Base-by-base conservation (phyloP, 2,888 invertebrate species). In the Drosophila prostipennis region DNA sequence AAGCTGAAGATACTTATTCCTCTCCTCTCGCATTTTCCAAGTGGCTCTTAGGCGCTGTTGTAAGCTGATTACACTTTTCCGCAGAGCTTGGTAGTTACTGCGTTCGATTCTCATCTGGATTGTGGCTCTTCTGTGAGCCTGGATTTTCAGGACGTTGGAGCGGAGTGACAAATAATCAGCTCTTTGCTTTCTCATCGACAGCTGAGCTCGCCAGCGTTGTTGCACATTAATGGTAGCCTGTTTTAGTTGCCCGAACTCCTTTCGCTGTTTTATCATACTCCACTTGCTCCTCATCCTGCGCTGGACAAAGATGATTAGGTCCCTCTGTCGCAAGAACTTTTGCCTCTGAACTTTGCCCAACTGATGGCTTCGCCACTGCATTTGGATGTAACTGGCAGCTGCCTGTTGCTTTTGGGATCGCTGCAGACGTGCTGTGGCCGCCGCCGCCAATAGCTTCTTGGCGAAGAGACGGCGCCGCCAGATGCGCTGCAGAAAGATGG, bases 401-500 rank as follows among this genome's bases (percentile, higher is more conserved):
- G 77, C 74, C 8, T 81, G 78, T 43, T 81, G 78, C n/a, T 64
- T 60, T 11, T 79, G 70, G 57, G 80, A 69, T 11, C 85, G 90
- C 10, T 83, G 84, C 13, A 89, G 43, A 7, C 83, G 74, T 0
- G 81, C 89, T 4, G 79, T 72, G 1, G 61, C 49, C 1, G 90
- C 89, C 1, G 84, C 82, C 1, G 69, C 69, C 19, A 87, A 59
- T 6, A 92, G 54, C 42, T 89, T 85, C 29, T 76, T 74, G 3
- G 91, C 89, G 42, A 91, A 86, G 1, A 79, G 58, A 2, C 89
- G 80, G 0, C 93, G 92, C 70, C 93, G 93, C 77, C 93, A 92
- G 70, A 91, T 90, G 0, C 79, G 91, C 85, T 95, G 95, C 51
- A 95, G 89, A 10, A 89, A 83, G 2, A 93, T 77, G 0, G 90